A percentile compares a stretch with the other conserved stretches of the same genome.
Evolutionary conservation across 1,140 invertebrate genomes (phyloP).

Genomic region (Dendrolimus punctatus): DNA sequence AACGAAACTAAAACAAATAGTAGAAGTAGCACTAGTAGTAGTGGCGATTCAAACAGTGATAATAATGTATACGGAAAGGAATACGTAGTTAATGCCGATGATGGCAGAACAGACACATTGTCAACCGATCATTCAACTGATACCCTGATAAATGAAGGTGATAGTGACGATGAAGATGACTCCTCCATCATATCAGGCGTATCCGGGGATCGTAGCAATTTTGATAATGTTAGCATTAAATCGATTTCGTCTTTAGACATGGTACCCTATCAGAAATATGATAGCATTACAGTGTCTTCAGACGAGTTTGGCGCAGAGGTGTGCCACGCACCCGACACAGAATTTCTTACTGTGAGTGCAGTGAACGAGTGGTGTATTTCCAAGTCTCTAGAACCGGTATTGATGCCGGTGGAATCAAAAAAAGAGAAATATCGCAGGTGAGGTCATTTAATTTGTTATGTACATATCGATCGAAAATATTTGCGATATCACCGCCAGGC

Average conservation of each 20-base stretch:
- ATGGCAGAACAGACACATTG: slow-evolving; percentile 49
- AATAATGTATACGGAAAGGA: slow-evolving; percentile 40
- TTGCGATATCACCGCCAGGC: slow-evolving; percentile 42
- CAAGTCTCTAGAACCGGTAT: slow-evolving; percentile 52
- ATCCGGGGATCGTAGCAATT: slow-evolving; percentile 54
- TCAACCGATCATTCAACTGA: slow-evolving; percentile 64
- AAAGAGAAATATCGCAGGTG: slow-evolving; percentile 69
- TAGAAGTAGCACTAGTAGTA: slow-evolving; percentile 28
- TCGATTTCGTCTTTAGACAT: slow-evolving; percentile 65
- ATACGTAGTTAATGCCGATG: slow-evolving; percentile 48
- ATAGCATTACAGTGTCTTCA: slow-evolving; percentile 65
- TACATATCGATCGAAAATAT: slow-evolving; percentile 44
- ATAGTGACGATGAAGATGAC: slow-evolving; percentile 53
- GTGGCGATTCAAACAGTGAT: slow-evolving; percentile 49
- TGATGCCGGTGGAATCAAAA: slow-evolving; percentile 62
- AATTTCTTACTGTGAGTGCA: slow-evolving; percentile 65
- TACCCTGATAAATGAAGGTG: slow-evolving; percentile 60
- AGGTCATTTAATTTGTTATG: slow-evolving; percentile 40
- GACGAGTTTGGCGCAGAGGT: slow-evolving; percentile 67
- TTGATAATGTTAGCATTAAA: slow-evolving; percentile 66
- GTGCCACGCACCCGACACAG: slow-evolving; percentile 58
- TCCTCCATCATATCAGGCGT: slow-evolving; percentile 38
- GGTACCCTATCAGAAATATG: slow-evolving; percentile 65
- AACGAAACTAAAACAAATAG: slow-evolving; percentile 41
- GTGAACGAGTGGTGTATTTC: slow-evolving; percentile 66